Evolutionary conservation across 2,888 invertebrate genomes (phyloP).

Genomic region (Blastobasis lacticolella): DNA sequence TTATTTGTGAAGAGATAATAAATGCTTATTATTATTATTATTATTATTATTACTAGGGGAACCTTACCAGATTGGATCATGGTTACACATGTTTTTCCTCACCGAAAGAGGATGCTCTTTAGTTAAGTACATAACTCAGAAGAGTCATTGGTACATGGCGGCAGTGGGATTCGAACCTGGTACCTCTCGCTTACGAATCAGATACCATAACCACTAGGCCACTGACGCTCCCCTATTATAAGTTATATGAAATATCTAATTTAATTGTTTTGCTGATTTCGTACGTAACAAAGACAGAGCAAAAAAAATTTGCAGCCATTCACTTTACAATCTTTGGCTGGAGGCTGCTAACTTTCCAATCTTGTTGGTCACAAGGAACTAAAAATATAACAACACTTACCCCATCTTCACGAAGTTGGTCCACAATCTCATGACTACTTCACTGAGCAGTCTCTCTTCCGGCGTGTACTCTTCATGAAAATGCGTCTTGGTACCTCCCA

Average conservation of each 20-base stretch:
- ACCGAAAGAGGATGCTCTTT: too few relatives aligned
- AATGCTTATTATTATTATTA: too few relatives aligned
- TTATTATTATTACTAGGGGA: too few relatives aligned
- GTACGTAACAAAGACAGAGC: not conserved
- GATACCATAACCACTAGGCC: not conserved
- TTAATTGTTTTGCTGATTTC: not conserved
- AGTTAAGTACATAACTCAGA: too few relatives aligned
- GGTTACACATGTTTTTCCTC: too few relatives aligned
- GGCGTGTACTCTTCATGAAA: conserved; percentile 82
- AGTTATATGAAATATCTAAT: not conserved
- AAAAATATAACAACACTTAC: conserved; percentile 63
- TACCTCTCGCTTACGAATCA: too few relatives aligned
- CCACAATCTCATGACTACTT: conserved; percentile 91
- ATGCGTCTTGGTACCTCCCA: conserved; percentile 80
- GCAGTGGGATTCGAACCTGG: too few relatives aligned
- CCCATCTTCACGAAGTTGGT: conserved; percentile 93
- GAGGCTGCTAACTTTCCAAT: not conserved
- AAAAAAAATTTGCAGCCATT: not conserved
- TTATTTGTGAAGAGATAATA: too few relatives aligned
- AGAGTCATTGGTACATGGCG: too few relatives aligned
- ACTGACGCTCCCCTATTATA: not conserved
- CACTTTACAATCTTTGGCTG: not conserved
- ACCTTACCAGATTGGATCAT: too few relatives aligned
- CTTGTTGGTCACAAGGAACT: not conserved
- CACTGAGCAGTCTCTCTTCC: conserved; percentile 86